These are phyloP conservation scores for Hecatera dysodea DNA, from an alignment of 2,888 invertebrate genomes.

Conservation along the genomic window DNA sequence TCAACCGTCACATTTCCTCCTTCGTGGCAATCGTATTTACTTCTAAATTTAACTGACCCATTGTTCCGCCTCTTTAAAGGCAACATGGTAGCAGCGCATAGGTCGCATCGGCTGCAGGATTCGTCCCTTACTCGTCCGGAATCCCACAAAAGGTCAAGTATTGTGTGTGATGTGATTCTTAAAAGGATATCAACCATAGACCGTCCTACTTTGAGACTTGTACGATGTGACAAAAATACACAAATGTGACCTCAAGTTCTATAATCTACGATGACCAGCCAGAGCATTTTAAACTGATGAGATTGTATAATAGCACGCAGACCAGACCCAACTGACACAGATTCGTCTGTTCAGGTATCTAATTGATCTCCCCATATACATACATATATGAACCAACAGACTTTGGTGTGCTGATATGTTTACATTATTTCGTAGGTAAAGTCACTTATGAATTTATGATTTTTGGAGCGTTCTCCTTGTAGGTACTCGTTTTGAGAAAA, in stretches of 20 bases:
- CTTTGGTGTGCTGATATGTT: neutral
- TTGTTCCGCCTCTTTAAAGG: neutral
- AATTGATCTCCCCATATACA: neutral
- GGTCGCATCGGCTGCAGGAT: neutral
- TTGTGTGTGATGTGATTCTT: neutral
- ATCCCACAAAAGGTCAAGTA: neutral
- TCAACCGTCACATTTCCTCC: neutral
- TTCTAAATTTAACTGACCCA: no score
- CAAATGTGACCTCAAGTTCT: neutral
- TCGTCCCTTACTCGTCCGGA: neutral
- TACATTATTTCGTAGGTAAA: conserved; percentile 4
- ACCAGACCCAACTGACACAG: neutral
- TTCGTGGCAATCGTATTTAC: neutral
- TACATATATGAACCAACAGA: neutral
- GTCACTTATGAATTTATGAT: neutral
- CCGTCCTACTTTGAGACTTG: neutral
- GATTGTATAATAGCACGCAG: neutral
- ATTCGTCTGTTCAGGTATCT: neutral
- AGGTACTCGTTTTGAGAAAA: conserved; percentile 5
- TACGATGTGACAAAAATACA: neutral
- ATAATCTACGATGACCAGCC: neutral
- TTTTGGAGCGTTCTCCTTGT: conserved; percentile 1
- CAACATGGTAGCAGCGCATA: neutral
- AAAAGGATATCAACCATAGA: no score
- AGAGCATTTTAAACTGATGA: conserved; percentile 4